Evolutionary conservation across 2,888 invertebrate species (phyloP), one percentile per base, ranked within the genome.

Genomic region (Aricia artaxerxes): DNA sequence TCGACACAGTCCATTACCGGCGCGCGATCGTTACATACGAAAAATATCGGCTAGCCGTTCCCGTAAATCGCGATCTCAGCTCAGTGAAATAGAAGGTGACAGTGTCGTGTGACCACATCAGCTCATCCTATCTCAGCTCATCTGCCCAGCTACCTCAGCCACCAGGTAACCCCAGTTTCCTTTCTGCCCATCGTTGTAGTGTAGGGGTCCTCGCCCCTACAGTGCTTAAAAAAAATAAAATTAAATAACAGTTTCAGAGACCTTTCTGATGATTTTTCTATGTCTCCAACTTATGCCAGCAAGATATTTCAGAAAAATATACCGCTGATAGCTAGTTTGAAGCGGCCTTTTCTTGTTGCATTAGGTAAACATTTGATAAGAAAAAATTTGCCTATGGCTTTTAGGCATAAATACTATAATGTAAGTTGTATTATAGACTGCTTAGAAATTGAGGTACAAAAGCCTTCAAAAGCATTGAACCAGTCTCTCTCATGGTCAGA

Each of bases 401-500:
- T 85, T 78, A 84, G 84, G 35, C 83, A 84, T 78, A 85, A 83
- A 78, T 85, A 84, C 81, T 0, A 83, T 31, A 81, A 85, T n/a
- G 85, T 86, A 0, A 83, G 76, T 78, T 85, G 85, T 53, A 88
- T 90, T 3, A 87, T 88, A 72, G 88, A 89, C 75, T 90, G 88
- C 73, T 80, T 89, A 9, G 88, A 89, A 80, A 88, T 88, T 53
- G 85, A 88, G 79, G 81, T 89, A 53, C 85, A 89, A 82, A 89
- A 88, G 81, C 88, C 89, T 11, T 24, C 24, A 24, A 85, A 87
- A 77, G 82, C 86, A 0, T 5, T 88, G 0, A 73, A 87, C 73
- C 88, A 88, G 82, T 61, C 86, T 61, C 64, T 87, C 0, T 81
- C 88, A 2, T 90, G 89, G 89, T 88, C 88, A 9, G 86, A 88